A percentile compares a stretch with the other conserved stretches of the same genome.
These are phyloP conservation scores for Amblyteles armatorius DNA, from an alignment of 2,888 invertebrate species.

Conservation along the genomic window DNA sequence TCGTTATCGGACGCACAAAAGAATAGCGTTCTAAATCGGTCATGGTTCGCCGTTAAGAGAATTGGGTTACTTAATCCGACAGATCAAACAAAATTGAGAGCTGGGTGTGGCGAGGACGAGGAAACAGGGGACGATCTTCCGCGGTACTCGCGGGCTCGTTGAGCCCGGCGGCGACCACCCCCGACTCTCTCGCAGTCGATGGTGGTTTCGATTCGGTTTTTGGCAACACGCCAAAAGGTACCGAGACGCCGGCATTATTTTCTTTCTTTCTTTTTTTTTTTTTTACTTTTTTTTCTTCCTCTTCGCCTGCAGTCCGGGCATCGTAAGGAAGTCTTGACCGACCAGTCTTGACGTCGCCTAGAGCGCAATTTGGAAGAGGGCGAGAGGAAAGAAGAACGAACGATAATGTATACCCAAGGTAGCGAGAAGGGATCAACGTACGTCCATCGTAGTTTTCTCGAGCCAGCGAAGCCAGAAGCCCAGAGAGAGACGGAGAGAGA, in stretches of 20 bases:
- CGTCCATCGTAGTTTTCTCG: slow-evolving; percentile 14
- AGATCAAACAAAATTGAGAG: slow-evolving; percentile 43
- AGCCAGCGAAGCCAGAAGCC: neutral
- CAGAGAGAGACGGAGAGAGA: neutral
- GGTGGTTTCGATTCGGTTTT: slow-evolving; percentile 71
- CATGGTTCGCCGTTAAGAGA: neutral
- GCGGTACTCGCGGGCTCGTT: slow-evolving; percentile 1
- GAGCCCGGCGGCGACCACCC: slow-evolving; percentile 28
- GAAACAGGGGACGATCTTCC: neutral
- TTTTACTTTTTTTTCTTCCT: slow-evolving; percentile 43
- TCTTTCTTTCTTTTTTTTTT: slow-evolving; percentile 32
- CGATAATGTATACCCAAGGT: slow-evolving; percentile 14
- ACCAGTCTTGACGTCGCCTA: slow-evolving; percentile 3
- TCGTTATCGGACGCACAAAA: neutral
- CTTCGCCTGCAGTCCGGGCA: slow-evolving; percentile 22
- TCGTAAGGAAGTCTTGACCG: slow-evolving; percentile 5
- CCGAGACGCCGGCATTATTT: slow-evolving; percentile 31
- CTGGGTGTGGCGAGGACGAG: slow-evolving; percentile 36
- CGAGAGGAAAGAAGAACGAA: neutral
- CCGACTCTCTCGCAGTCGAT: slow-evolving; percentile 58
- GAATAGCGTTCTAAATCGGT: neutral
- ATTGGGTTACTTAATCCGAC: slow-evolving; percentile 2
- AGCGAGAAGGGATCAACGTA: slow-evolving; percentile 24
- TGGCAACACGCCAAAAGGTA: slow-evolving; percentile 71
- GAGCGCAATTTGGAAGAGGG: neutral